A percentile compares a stretch with the other conserved stretches of the same genome.
phyloP scores from a whole-genome alignment of 2,113 vertebrate genomes.

The Cromileptes altivelis region DNA sequence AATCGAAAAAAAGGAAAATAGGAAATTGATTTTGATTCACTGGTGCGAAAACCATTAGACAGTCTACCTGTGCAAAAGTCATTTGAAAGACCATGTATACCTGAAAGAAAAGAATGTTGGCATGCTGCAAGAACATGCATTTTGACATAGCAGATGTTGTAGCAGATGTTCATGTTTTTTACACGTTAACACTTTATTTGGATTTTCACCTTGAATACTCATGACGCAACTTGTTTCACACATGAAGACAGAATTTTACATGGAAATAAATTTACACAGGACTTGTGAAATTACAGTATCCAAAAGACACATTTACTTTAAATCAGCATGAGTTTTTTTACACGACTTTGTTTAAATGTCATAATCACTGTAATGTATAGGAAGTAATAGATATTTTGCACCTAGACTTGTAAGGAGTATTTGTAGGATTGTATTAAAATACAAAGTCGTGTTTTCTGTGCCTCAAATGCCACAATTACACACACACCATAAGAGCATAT shows the following conservation, averaged over 20 bases:
- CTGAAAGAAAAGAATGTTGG: not conserved
- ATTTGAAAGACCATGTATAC: not conserved
- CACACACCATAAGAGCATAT: not conserved
- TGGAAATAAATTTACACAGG: not conserved
- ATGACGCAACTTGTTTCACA: not conserved
- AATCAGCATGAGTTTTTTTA: not conserved
- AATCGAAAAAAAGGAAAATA: not conserved
- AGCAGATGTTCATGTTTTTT: no score
- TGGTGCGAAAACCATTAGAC: not conserved
- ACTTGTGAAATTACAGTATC: not conserved
- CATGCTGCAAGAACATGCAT: not conserved
- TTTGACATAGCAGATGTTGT: no score
- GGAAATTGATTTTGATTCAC: not conserved
- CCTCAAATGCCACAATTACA: not conserved
- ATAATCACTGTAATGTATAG: not conserved
- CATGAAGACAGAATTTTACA: not conserved
- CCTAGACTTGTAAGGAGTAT: not conserved
- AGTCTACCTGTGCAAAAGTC: not conserved
- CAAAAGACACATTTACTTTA: not conserved
- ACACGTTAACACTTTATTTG: no score
- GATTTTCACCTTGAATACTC: not conserved
- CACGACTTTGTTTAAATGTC: not conserved
- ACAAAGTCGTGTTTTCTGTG: not conserved
- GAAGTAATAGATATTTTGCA: not conserved
- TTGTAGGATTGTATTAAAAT: not conserved